phyloP scores from a whole-genome alignment of 2,888 invertebrate species.

The Eupelmus urozonus region DNA sequence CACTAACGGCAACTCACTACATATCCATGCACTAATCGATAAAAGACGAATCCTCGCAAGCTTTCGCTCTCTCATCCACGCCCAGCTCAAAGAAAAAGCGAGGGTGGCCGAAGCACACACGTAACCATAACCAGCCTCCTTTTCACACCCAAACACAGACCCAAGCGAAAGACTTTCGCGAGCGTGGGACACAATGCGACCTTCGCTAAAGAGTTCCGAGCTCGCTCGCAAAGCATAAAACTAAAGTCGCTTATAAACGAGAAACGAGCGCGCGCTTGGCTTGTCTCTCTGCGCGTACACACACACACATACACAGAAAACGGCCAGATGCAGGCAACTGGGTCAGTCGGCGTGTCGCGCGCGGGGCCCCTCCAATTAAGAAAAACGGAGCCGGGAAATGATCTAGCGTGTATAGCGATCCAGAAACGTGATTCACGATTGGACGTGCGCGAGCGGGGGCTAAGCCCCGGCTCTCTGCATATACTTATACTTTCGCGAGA shows the following conservation, averaged over 20 bases:
- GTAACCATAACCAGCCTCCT: too few relatives aligned
- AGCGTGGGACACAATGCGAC: conserved; percentile 58
- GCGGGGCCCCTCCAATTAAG: conserved; percentile 62
- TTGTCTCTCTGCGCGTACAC: conserved; percentile 4
- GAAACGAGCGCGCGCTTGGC: neutral
- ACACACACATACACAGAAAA: conserved; percentile 13
- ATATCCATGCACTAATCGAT: too few relatives aligned
- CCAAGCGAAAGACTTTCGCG: conserved; percentile 41
- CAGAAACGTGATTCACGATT: conserved; percentile 65
- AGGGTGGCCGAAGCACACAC: neutral
- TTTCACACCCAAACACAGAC: too few relatives aligned
- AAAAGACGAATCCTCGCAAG: conserved; percentile 39
- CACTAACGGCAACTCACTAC: too few relatives aligned
- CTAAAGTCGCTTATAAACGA: too few relatives aligned
- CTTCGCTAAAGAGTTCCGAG: conserved; percentile 30
- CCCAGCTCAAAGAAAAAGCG: conserved; percentile 36
- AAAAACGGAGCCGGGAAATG: conserved; percentile 63
- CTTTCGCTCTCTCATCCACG: conserved; percentile 12
- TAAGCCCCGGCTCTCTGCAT: neutral
- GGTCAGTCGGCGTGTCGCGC: conserved; percentile 60
- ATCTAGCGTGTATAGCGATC: conserved; percentile 60
- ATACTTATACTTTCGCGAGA: conserved; percentile 11
- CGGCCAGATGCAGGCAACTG: conserved; percentile 64
- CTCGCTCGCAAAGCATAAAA: too few relatives aligned
- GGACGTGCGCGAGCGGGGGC: conserved; percentile 41